phyloP scores from a whole-genome alignment of 2,797 vertebrate genomes.

The Enteromius radiatus region DNA sequence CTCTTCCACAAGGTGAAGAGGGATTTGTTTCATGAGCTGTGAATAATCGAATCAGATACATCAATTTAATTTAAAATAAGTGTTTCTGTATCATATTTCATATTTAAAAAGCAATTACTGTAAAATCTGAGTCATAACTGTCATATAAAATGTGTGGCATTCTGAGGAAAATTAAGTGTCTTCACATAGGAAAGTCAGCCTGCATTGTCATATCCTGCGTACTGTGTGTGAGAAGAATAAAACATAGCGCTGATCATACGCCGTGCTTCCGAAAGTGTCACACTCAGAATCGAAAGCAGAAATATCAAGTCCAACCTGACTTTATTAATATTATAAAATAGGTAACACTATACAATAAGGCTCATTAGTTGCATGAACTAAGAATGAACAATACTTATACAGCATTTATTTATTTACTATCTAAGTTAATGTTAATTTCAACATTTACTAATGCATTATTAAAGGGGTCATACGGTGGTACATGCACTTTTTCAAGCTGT shows the following conservation, averaged over 20 bases:
- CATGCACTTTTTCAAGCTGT: no score
- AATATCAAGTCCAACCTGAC: not conserved
- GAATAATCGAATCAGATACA: constrained; percentile 3
- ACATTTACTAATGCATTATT: no score
- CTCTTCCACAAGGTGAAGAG: not conserved
- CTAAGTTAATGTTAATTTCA: no score
- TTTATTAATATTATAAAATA: not conserved
- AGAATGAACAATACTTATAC: no score
- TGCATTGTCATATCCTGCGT: not conserved
- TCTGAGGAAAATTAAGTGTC: constrained; percentile 11
- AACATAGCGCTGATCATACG: not conserved
- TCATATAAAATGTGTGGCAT: constrained; percentile 17
- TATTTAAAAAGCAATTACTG: constrained; percentile 10
- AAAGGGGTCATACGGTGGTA: no score
- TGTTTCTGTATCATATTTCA: not conserved
- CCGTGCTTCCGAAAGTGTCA: not conserved
- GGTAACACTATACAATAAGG: no score
- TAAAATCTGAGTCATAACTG: not conserved
- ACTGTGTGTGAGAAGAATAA: constrained; percentile 6
- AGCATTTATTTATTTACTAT: no score
- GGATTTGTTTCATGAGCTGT: constrained; percentile 14
- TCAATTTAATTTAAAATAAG: not conserved
- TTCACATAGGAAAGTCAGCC: constrained; percentile 4
- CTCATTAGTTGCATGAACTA: no score
- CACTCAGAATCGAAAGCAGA: not conserved